Base-by-base conservation (phyloP, 2,113 vertebrate genomes). In the Geothlypis trichas region DNA sequence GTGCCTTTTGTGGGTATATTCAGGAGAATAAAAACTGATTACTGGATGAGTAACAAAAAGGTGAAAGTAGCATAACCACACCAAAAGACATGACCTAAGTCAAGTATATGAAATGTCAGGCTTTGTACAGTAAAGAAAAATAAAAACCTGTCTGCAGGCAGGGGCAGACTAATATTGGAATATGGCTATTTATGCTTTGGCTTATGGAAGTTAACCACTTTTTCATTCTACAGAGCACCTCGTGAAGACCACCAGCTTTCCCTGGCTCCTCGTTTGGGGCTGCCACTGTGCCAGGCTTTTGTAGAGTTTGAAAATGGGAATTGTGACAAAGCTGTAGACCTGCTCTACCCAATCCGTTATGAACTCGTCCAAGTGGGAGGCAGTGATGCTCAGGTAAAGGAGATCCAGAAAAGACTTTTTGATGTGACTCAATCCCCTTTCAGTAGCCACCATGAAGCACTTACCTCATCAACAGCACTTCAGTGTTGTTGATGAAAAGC, bases 301-400 rank as follows among this genome's bases (percentile, higher is more conserved):
- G 93, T 98, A 35, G 99, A 98, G 95, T 99, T 98, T 65, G 96
- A 98, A 86, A 96, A 96, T 9, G 98, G 99, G 41, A 98, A 99
- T 79, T 98, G 98, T 11, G 96, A 97, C 80, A 97, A 89, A 4
- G 93, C 97, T 2, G 96, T 99, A 59, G 99, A 99, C 14, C 97
- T 99, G 3, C 98, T 99, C 9, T 96, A 98, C 89, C 99, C 99
- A 16, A 89, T 99, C 54, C 99, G 98, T 89, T 99, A 99, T 83
- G 92, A 87, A 3, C 20, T 99, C 1, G 65, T 97, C 8, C 61
- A 92, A 22, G 82, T 99, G 5, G 99, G 99, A 52, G 99, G 99
- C 95, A 99, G 99, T 58, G 98, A 99, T 8, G 99, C 99, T 42
- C 99, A 99, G 98, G 99, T 99, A 94, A 98, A 82, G 14, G 17